A percentile compares a stretch with the other conserved stretches of the same genome.
Evolutionary conservation across 2,113 vertebrate genomes (phyloP).

Genomic region (Poeciliopsis retropinna): DNA sequence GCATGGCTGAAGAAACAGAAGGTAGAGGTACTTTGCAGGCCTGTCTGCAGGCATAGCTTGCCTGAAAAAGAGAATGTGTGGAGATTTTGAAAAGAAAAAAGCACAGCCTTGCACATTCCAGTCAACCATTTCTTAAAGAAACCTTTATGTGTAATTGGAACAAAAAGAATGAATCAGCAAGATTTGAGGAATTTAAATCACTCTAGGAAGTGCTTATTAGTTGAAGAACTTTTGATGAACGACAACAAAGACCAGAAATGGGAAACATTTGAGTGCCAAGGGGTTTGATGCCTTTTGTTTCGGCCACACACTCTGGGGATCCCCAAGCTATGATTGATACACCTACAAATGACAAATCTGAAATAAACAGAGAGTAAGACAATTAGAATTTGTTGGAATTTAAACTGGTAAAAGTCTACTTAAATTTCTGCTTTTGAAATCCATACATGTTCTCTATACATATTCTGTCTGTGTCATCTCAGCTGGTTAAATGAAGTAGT

Average conservation of each 20-base stretch:
- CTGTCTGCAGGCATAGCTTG: no score
- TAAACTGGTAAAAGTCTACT: not conserved
- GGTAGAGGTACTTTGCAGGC: no score
- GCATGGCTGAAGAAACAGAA: not conserved
- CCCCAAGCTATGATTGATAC: not conserved
- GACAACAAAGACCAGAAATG: not conserved
- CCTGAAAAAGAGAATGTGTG: no score
- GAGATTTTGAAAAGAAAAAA: not conserved
- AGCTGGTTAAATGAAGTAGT: not conserved
- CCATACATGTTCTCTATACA: not conserved
- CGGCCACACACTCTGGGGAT: not conserved
- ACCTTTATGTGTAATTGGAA: not conserved
- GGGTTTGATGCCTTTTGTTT: not conserved
- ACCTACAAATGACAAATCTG: not conserved
- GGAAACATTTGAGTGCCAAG: not conserved
- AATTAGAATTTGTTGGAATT: not conserved
- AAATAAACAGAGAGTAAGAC: not conserved
- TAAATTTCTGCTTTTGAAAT: not conserved
- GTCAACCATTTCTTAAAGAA: not conserved
- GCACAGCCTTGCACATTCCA: not conserved
- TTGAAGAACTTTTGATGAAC: not conserved
- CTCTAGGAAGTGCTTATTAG: not conserved
- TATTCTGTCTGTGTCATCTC: not conserved
- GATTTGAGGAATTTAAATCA: no score
- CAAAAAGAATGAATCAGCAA: not conserved